Percentiles rank a stretch among this genome's conserved stretches.
phyloP scores from a whole-genome alignment of 2,113 vertebrate species.

The Sander vitreus region DNA sequence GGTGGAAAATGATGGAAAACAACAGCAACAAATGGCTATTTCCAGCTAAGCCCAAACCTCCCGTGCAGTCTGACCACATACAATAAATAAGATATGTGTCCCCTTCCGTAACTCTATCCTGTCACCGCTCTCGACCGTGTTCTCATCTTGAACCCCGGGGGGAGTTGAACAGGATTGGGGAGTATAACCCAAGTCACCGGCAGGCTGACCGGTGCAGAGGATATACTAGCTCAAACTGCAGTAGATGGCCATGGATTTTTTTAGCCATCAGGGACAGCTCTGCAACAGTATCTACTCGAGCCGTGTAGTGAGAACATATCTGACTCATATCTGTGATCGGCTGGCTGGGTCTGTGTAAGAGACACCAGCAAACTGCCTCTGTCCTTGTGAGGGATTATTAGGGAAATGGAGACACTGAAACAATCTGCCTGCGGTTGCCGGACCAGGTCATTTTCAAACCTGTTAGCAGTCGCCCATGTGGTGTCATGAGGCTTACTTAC shows the following conservation, averaged over 20 bases:
- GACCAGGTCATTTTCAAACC: slow-evolving; percentile 72
- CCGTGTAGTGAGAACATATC: slow-evolving; percentile 63
- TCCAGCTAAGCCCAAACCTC: slow-evolving; percentile 73
- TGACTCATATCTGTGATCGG: slow-evolving; percentile 65
- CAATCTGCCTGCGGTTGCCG: slow-evolving; percentile 60
- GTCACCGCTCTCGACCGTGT: slow-evolving; percentile 66
- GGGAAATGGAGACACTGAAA: slow-evolving; percentile 70
- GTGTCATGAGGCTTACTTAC: slow-evolving; percentile 63
- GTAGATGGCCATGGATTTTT: slow-evolving; percentile 78
- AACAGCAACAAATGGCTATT: slow-evolving; percentile 75
- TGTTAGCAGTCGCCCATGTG: slow-evolving; percentile 60
- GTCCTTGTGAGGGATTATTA: slow-evolving; percentile 79
- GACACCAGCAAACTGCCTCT: slow-evolving; percentile 67
- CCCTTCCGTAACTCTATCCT: slow-evolving; percentile 77
- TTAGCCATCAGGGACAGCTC: slow-evolving; percentile 79
- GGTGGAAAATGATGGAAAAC: slow-evolving; percentile 75
- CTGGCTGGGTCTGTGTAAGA: slow-evolving; percentile 62
- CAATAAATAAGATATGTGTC: slow-evolving; percentile 83
- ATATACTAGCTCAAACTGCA: slow-evolving; percentile 78
- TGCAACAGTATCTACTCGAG: slow-evolving; percentile 72
- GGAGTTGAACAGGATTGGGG: slow-evolving; percentile 43
- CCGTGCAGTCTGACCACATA: slow-evolving; percentile 74
- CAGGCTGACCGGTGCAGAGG: slow-evolving; percentile 71
- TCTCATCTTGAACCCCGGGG: slow-evolving; percentile 62
- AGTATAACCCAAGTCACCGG: slow-evolving; percentile 59